phyloP scores from a whole-genome alignment of 2,797 vertebrate species.

The Acipenser oxyrinchus region DNA sequence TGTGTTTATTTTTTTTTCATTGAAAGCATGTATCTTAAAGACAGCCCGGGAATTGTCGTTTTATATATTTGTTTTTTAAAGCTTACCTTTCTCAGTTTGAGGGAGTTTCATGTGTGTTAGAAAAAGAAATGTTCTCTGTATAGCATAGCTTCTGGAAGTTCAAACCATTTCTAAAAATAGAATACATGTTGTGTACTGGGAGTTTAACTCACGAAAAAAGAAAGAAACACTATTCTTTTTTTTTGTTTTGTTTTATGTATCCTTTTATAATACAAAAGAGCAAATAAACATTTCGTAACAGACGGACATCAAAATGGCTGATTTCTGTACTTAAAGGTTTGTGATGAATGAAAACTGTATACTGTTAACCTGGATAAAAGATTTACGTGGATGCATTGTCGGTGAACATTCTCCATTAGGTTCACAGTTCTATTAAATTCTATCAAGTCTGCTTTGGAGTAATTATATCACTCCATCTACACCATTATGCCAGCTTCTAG shows the following conservation, averaged over 20 bases:
- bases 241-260: too few species aligned
- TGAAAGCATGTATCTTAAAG: background rate
- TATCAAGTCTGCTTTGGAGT: conserved; percentile 39
- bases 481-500: conserved; percentile 73
- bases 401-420: too few species aligned
- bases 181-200: too few species aligned
- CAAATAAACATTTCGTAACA: too few species aligned
- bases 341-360: too few species aligned
- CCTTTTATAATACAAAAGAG: too few species aligned
- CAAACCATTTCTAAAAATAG: background rate
- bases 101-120: background rate
- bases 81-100: conserved; percentile 2
- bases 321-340: too few species aligned
- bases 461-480: conserved; percentile 74
- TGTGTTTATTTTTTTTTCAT: conserved; percentile 43
- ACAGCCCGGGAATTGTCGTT: background rate
- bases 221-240: too few species aligned
- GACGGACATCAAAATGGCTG: too few species aligned
- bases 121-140: background rate
- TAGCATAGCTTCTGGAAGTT: background rate
- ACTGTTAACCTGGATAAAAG: too few species aligned
- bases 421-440: background rate
- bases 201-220: too few species aligned
- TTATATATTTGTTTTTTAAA: conserved; percentile 4
- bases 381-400: too few species aligned